A percentile compares a stretch with the other conserved stretches of the same genome.
These are phyloP conservation scores for Melanotaenia maccullochi DNA, from an alignment of 2,797 vertebrate species.

Conservation along the genomic window DNA sequence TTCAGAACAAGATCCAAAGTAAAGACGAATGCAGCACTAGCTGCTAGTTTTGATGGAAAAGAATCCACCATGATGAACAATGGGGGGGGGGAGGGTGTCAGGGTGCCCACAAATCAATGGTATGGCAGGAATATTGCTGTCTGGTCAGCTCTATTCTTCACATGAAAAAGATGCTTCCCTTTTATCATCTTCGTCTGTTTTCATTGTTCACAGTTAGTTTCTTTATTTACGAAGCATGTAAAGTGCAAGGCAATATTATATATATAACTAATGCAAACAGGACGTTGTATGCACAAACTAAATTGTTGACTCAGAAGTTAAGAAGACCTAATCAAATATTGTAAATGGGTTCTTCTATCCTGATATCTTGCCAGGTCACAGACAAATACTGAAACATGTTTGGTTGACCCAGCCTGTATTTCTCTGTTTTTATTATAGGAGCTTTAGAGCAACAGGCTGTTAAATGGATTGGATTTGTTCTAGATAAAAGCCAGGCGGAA, in stretches of 20 bases:
- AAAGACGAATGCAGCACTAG: background rate
- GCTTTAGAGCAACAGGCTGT: background rate
- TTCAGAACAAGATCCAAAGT: slow-evolving; percentile 1
- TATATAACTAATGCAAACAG: slow-evolving; percentile 36
- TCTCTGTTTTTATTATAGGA: slow-evolving; percentile 5
- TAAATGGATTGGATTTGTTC: background rate
- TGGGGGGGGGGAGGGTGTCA: too few species aligned
- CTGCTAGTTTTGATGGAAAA: slow-evolving; percentile 36
- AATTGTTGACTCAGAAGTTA: slow-evolving; percentile 25
- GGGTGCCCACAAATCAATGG: slow-evolving; percentile 39
- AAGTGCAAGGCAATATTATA: slow-evolving; percentile 13
- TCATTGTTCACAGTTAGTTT: slow-evolving; percentile 10
- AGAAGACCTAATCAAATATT: background rate
- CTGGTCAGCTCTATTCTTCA: slow-evolving; percentile 1
- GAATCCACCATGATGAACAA: slow-evolving; percentile 47
- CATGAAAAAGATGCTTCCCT: slow-evolving; percentile 48
- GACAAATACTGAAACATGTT: slow-evolving; percentile 14
- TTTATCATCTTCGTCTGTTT: slow-evolving; percentile 1
- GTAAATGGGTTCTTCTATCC: background rate
- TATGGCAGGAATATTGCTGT: background rate
- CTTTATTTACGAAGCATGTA: slow-evolving; percentile 9
- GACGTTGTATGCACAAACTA: slow-evolving; percentile 7
- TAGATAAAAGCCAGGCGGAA: background rate
- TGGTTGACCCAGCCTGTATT: slow-evolving; percentile 1
- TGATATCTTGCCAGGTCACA: background rate